Evolutionary conservation across 2,113 vertebrate species (phyloP), one percentile per base, ranked within the genome.

Genomic region (Polypterus bichir): DNA sequence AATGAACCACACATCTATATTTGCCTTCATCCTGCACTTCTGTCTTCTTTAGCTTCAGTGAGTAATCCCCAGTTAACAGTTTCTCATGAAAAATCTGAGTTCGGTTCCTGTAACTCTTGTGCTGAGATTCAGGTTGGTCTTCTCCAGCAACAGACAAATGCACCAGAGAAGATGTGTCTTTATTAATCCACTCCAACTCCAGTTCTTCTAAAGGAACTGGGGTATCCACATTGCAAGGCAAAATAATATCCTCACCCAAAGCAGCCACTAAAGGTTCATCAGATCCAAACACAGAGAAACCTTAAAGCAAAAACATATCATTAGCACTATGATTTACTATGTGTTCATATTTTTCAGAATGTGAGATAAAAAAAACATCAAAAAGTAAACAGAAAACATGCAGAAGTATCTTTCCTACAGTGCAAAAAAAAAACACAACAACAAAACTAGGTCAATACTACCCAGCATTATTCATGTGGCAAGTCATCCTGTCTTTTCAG

Each of bases 111-210:
- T 66, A 72, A 45, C 47, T 11, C 45, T 45, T 56, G 44, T 44
- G 10, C 64, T 70, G 71, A 47, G 66, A 60, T 47, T 68, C 66
- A 11, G 64, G 64, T 60, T 57, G 47, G 9, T 11, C 55, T 11
- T 64, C 45, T 44, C 68, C 68, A 9, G 66, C 47, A 11, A 60
- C 56, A 64, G 68, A 72, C 27, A 68, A 7, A 10, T 62, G 66
- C 55, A 72, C 62, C 5, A 63, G 6, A n/a, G 56, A 9, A 10
- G 61, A 55, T 4, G 64, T 53, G 10, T 62, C 61, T 48, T 52
- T 62, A 57, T 58, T 72, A 47, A 47, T 62, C 66, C 71, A 70
- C 54, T 68, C 48, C 45, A 70, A 59, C 59, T 64, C 61, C 59
- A 72, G 65, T 45, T 47, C 59, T 11, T 68, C 63, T 27, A 66